Base-by-base conservation (phyloP, 2,888 invertebrate species). In the Lasioglossum leucozonium region DNA sequence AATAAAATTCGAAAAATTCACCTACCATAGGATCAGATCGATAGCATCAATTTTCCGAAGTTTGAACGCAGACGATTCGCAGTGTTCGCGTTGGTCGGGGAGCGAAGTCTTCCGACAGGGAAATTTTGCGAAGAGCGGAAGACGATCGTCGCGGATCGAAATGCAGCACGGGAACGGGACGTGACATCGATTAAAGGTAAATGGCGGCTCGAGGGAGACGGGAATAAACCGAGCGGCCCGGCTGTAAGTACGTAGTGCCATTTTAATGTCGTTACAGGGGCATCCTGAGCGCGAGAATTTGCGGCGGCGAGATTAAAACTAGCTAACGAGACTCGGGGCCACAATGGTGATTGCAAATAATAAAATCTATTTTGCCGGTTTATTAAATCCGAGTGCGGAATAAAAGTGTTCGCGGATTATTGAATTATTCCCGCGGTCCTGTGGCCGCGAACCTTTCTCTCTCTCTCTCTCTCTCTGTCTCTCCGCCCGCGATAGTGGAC, bases 351-450 rank as follows among this genome's bases (percentile, higher is more conserved):
- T 92, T 91, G 93, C 91, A 93, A 94, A 93, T 93, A 93, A 93
- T 93, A 90, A 92, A 94, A 94, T 94, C 92, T 93, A 92, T 93
- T 93, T 93, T 92, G 91, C 87, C 92, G 91, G 91, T 92, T 92
- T 93, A 93, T 94, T 93, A 92, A 94, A 93, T 93, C 89, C 89
- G 87, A 83, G 89, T 81, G 88, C 83, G 91, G 90, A 92, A 92
- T 92, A 92, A 94, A 93, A 93, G 92, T 93, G 92, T 90, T 90
- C 88, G 86, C 91, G 91, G 91, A 92, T 92, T 92, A 94, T 94
- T 92, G 90, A 92, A 94, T 94, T 94, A 94, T 93, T 91, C 79
- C 84, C 77, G 75, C 47, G 77, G 79, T 72, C 71, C 76, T 79
- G 80, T 80, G 85, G 79, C 72, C 79, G 81, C n/a, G n/a, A n/a